A percentile compares a stretch with the other conserved stretches of the same genome.
These are phyloP conservation scores for Labroides dimidiatus DNA, from an alignment of 2,797 vertebrate species.

Conservation along the genomic window DNA sequence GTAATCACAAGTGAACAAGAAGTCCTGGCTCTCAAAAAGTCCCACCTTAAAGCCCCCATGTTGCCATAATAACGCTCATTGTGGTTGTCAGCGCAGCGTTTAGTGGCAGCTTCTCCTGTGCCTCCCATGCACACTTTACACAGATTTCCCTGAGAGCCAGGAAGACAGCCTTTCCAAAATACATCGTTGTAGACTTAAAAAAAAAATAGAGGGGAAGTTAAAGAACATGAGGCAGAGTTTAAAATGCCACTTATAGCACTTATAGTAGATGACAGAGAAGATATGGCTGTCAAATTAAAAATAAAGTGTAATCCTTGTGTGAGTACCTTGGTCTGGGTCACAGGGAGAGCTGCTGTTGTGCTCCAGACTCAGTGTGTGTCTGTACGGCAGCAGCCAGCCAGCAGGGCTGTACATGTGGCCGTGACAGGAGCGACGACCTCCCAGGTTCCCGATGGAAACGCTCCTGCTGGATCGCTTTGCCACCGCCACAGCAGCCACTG, in stretches of 20 bases:
- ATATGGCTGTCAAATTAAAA: neutral
- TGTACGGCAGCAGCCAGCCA: conserved; percentile 90
- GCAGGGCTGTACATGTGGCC: conserved; percentile 89
- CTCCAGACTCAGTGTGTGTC: conserved; percentile 73
- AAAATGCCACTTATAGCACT: neutral
- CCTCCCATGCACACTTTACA: conserved; percentile 94
- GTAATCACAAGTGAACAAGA: conserved; percentile 12
- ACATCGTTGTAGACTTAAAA: conserved; percentile 85
- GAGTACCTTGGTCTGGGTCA: conserved; percentile 86
- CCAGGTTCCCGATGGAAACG: conserved; percentile 83
- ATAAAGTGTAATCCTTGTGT: neutral
- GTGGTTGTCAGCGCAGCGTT: conserved; percentile 90
- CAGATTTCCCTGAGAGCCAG: conserved; percentile 86
- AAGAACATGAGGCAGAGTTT: neutral
- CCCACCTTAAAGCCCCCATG: conserved; percentile 89
- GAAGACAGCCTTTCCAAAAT: conserved; percentile 95
- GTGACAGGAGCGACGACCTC: conserved; percentile 89
- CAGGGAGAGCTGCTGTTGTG: conserved; percentile 81
- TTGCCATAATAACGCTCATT: conserved; percentile 93
- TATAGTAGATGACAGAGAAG: too few relatives aligned
- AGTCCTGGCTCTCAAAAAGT: neutral
- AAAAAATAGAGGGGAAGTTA: conserved; percentile 1
- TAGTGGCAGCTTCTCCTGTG: conserved; percentile 83
- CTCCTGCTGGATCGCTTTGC: conserved; percentile 84
- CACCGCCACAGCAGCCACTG: conserved; percentile 84